Base-by-base conservation (phyloP, 2,113 vertebrate species). In the Misgurnus mizolepis region DNA sequence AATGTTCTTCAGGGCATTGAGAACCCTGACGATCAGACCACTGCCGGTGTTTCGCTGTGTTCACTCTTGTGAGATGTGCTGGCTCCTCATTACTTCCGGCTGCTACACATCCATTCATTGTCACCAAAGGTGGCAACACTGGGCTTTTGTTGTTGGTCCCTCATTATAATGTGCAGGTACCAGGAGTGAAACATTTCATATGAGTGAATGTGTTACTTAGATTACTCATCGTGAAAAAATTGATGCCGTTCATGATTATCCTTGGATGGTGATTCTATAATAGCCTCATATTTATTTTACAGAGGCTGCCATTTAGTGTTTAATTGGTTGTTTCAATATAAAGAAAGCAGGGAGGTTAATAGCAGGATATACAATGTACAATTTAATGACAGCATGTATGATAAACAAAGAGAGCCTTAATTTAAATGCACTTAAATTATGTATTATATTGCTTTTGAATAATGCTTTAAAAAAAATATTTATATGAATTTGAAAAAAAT, bases 31-130 rank as follows among this genome's bases (percentile, higher is more conserved):
- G 69, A 82, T 68, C 58, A 78, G 2, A 8, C 78, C 68, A 68
- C 81, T 80, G 74, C 68, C 81, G 74, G 67, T 80, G 75, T 82
- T 67, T 50, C 75, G 67, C 74, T 83, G 64, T 67, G 53, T 69
- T 73, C 49, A 50, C 66, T 67, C 43, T 80, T 76, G 22, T 64
- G 47, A 27, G 34, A 43, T 65, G 22, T 27, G 39, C 64, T 68
- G 56, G 65, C 50, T 69, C 66, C 80, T 81, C 80, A 76, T 81
- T 81, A 85, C 76, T 45, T 4, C 40, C 22, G 65, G 11, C 45
- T 67, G 39, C 72, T 49, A 66, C 56, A 68, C 58, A 76, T 56
- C 49, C 8, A 60, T 67, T 75, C 41, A 47, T 50, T 70, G 55
- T 50, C 72, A 75, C 53, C 61, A 76, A 62, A 67, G 27, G 50